Percentiles rank a stretch among this genome's conserved stretches.
Conservation (phyloP, 2,888 invertebrate species). For the Cataglyphis rosenhaueri region DNA sequence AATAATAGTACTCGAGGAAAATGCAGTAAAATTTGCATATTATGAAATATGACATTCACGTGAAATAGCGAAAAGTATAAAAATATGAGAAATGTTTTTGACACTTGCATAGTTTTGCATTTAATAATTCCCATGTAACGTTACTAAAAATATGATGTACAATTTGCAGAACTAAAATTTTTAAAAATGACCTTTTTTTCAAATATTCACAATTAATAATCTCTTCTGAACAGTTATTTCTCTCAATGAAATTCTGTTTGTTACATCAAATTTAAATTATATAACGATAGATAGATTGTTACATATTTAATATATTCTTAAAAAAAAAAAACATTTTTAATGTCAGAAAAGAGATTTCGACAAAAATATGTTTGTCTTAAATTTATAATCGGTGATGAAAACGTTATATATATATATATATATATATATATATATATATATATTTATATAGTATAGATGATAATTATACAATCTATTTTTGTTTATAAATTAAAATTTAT, state of each 20-base stretch:
- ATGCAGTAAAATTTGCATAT: constrained; percentile 43
- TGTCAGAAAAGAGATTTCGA: not conserved
- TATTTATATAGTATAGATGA: not conserved
- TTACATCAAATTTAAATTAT: not conserved
- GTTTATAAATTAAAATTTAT: constrained; percentile 13
- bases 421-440: no score
- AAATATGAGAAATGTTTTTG: constrained; percentile 47
- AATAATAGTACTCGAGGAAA: constrained; percentile 31
- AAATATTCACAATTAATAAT: not conserved
- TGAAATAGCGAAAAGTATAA: constrained; percentile 19
- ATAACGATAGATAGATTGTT: not conserved
- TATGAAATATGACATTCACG: constrained; percentile 16
- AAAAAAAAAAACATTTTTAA: not conserved
- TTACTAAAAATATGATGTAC: constrained; percentile 18
- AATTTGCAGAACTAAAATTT: constrained; percentile 8
- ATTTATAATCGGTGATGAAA: not conserved
- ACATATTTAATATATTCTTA: not conserved
- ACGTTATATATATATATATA: not conserved
- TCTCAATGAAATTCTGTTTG: not conserved
- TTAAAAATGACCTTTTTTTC: not conserved
- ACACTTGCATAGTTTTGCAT: constrained; percentile 38
- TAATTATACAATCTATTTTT: not conserved
- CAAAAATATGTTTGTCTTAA: not conserved
- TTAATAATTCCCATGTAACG: not conserved
- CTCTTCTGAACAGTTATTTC: not conserved